Conservation (phyloP, 2,797 vertebrate species). For the Melanotaenia boesemani region DNA sequence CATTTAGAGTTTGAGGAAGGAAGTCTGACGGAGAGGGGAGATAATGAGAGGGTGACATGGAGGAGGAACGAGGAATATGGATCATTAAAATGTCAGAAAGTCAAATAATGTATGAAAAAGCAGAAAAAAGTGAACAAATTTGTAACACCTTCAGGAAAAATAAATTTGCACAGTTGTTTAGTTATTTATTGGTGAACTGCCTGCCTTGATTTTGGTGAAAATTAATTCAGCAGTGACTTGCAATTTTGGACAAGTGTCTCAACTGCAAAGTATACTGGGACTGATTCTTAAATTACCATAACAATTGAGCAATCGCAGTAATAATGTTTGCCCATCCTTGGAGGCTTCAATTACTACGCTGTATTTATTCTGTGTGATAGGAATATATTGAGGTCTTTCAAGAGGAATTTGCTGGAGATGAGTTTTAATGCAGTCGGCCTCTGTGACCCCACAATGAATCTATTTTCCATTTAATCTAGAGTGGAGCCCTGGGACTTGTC, state of each 20-base stretch:
- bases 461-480: constrained; percentile 73
- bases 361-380: constrained; percentile 82
- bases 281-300: constrained; percentile 78
- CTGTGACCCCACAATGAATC: constrained; percentile 71
- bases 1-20: constrained; percentile 65
- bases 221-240: constrained; percentile 61
- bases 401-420: constrained; percentile 71
- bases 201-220: constrained; percentile 42
- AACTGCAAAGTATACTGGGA: constrained; percentile 60
- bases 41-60: constrained; percentile 53
- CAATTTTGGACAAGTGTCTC: constrained; percentile 64
- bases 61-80: constrained; percentile 26
- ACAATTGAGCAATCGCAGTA: constrained; percentile 77
- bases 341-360: constrained; percentile 72
- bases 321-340: constrained; percentile 74
- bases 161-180: constrained; percentile 40
- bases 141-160: constrained; percentile 34
- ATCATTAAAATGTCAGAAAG: constrained; percentile 40
- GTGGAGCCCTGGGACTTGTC: constrained; percentile 62
- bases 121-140: constrained; percentile 10
- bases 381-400: constrained; percentile 72
- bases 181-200: constrained; percentile 52
- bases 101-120: constrained; percentile 45
- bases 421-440: constrained; percentile 67
- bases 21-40: constrained; percentile 54